phyloP scores from a whole-genome alignment of 2,797 vertebrate genomes.

The Clarias laeviceps region DNA sequence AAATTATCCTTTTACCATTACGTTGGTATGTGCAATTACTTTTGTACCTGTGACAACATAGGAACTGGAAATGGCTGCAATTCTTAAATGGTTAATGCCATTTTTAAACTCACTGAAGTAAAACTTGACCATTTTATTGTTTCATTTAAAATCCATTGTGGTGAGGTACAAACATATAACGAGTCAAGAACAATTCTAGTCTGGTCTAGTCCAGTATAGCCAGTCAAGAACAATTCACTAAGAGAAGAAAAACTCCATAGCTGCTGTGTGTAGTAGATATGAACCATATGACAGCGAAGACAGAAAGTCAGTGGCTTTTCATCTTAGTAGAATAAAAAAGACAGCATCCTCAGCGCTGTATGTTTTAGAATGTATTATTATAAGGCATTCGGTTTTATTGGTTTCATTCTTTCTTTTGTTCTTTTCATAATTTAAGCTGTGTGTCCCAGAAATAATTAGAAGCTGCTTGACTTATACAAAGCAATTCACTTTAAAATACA shows the following conservation, averaged over 20 bases:
- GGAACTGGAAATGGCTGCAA: too few species aligned
- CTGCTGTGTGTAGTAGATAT: background rate
- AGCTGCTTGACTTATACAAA: background rate
- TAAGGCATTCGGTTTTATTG: background rate
- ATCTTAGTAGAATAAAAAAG: background rate
- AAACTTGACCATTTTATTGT: too few species aligned
- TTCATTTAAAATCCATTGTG: too few species aligned
- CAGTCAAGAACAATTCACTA: conserved; percentile 6
- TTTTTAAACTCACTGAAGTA: too few species aligned
- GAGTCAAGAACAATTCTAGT: too few species aligned
- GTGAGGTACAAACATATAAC: too few species aligned
- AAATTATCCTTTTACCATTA: too few species aligned
- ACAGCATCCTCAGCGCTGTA: background rate
- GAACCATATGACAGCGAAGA: background rate
- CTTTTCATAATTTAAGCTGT: background rate
- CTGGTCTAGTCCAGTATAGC: background rate
- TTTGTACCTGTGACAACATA: too few species aligned
- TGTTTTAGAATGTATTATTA: background rate
- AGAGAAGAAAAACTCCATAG: background rate
- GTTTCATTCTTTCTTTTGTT: background rate
- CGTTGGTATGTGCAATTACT: too few species aligned
- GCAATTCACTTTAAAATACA: background rate
- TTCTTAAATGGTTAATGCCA: too few species aligned
- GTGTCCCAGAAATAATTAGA: background rate
- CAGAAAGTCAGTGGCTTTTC: background rate